Evolutionary conservation across 2,797 vertebrate genomes (phyloP).

Genomic region (Ciconia nigra): DNA sequence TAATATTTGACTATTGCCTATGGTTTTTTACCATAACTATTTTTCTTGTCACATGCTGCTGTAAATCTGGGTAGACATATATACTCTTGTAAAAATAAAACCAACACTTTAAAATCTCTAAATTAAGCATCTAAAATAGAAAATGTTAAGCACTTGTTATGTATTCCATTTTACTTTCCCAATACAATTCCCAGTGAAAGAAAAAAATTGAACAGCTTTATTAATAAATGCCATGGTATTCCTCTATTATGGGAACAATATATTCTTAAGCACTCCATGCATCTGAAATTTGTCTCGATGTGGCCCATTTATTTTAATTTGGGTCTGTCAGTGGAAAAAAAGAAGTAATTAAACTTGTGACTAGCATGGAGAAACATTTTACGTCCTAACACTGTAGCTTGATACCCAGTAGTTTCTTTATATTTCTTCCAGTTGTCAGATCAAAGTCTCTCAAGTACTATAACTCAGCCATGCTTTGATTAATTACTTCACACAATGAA

Average conservation of each 20-base stretch:
- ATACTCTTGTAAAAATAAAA: background rate
- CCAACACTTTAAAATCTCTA: background rate
- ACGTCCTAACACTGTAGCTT: conserved; percentile 15
- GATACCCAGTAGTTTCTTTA: conserved; percentile 44
- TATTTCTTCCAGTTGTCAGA: conserved; percentile 72
- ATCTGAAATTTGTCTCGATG: conserved; percentile 71
- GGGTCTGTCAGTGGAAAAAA: conserved; percentile 66
- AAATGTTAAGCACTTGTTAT: background rate
- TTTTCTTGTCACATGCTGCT: background rate
- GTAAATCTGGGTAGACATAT: background rate
- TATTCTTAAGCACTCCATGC: conserved; percentile 61
- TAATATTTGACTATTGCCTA: background rate
- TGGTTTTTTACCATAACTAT: background rate
- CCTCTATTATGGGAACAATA: conserved; percentile 57
- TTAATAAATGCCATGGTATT: conserved; percentile 38
- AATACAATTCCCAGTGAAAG: background rate
- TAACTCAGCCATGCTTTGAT: conserved; percentile 69
- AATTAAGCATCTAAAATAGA: background rate
- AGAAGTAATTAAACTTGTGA: conserved; percentile 79
- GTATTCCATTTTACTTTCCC: background rate
- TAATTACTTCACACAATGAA: conserved; percentile 72
- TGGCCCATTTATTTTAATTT: conserved; percentile 81
- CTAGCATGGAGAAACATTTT: conserved; percentile 64
- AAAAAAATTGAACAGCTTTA: background rate
- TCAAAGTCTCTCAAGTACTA: conserved; percentile 70